These are phyloP conservation scores for Arrhamphus sclerolepis DNA, from an alignment of 2,797 vertebrate genomes.

Conservation along the genomic window DNA sequence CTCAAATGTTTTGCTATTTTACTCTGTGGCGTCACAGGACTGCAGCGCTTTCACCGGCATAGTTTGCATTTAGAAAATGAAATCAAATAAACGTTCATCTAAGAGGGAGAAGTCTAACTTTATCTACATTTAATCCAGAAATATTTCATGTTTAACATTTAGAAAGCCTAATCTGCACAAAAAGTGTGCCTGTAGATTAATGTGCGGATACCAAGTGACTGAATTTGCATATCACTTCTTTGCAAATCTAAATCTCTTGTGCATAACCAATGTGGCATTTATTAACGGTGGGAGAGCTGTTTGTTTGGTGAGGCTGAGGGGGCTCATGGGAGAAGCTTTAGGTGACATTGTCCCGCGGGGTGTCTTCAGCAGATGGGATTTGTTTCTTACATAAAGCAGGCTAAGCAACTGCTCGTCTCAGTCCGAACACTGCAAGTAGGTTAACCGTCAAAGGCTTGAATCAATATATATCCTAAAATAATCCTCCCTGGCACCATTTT, in stretches of 20 bases:
- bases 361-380: not conserved
- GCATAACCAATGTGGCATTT: conserved; percentile 58
- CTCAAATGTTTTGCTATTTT: conserved; percentile 8
- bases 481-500: conserved; percentile 23
- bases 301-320: conserved; percentile 50
- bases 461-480: conserved; percentile 13
- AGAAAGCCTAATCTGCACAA: too few relatives aligned
- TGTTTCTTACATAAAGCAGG: conserved; percentile 19
- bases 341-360: conserved; percentile 9
- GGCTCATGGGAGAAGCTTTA: conserved; percentile 44
- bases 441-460: too few relatives aligned
- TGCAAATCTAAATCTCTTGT: conserved; percentile 58
- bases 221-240: conserved; percentile 40
- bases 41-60: not conserved
- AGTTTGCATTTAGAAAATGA: not conserved
- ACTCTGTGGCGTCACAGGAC: conserved; percentile 4
- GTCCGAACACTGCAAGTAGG: too few relatives aligned
- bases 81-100: not conserved
- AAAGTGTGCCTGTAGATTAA: conserved; percentile 18
- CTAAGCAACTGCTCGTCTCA: not conserved
- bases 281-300: conserved; percentile 51
- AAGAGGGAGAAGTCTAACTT: not conserved
- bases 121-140: not conserved
- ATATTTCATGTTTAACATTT: conserved; percentile 10
- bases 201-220: conserved; percentile 9